phyloP scores from a whole-genome alignment of 2,797 vertebrate genomes.

The Acanthurus leucopareius region DNA sequence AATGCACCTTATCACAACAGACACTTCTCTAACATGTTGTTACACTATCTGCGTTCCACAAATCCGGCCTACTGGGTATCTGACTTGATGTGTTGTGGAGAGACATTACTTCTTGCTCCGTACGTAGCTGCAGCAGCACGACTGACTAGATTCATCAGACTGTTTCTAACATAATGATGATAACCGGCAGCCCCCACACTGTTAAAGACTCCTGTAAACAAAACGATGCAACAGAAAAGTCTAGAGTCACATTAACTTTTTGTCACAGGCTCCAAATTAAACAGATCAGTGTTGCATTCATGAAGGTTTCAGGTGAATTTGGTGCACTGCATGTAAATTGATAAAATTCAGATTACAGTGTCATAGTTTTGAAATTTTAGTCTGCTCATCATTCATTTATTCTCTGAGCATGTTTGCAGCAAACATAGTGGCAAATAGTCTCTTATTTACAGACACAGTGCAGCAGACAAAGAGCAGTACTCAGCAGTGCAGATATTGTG shows the following conservation, averaged over 20 bases:
- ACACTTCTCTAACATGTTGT: constrained; percentile 36
- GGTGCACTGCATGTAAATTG: background rate
- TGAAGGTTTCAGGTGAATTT: constrained; percentile 4
- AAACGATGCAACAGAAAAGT: constrained; percentile 15
- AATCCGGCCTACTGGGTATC: constrained; percentile 40
- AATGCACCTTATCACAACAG: constrained; percentile 37
- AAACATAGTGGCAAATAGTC: background rate
- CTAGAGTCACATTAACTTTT: constrained; percentile 2
- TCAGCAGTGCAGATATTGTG: background rate
- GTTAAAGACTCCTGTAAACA: constrained; percentile 27
- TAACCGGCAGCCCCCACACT: constrained; percentile 13
- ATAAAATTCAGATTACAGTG: background rate
- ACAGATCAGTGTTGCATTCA: background rate
- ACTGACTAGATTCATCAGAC: constrained; percentile 33
- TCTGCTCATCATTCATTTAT: too few relatives aligned
- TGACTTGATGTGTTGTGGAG: constrained; percentile 43
- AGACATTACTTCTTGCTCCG: constrained; percentile 37
- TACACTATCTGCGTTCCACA: constrained; percentile 35
- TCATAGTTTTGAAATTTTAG: too few relatives aligned
- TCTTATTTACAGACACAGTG: background rate
- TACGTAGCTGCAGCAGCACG: constrained; percentile 19
- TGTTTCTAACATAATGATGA: constrained; percentile 23
- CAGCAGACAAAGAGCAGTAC: too few relatives aligned
- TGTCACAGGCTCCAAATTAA: constrained; percentile 2
- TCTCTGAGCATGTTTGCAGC: too few relatives aligned